These are phyloP conservation scores for Marmota monax DNA, from an alignment of 2,113 vertebrate genomes.

Conservation along the genomic window DNA sequence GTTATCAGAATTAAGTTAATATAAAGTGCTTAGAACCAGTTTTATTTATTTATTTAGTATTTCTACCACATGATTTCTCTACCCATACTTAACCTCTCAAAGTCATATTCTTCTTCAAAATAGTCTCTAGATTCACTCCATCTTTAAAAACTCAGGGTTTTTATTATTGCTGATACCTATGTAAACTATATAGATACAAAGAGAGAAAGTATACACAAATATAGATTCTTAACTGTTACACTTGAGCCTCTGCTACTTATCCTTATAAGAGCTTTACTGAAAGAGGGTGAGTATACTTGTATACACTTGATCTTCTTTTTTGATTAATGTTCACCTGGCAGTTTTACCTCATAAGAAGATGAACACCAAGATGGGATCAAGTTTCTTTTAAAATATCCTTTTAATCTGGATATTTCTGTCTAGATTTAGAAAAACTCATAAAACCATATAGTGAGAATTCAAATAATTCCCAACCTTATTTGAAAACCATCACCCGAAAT, in stretches of 20 bases:
- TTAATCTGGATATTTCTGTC: neutral
- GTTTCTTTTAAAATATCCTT: neutral
- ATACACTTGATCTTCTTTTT: constrained; percentile 22
- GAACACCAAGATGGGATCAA: neutral
- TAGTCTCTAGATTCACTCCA: neutral
- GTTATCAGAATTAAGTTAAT: neutral
- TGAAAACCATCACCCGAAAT: constrained; percentile 43
- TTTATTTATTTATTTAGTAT: neutral
- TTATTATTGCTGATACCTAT: neutral
- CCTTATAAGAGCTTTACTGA: neutral
- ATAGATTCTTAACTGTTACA: neutral
- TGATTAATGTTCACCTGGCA: neutral
- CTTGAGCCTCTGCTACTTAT: neutral
- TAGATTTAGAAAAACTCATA: constrained; percentile 7
- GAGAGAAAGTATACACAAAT: neutral
- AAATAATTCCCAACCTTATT: neutral
- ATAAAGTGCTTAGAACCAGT: neutral
- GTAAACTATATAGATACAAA: neutral
- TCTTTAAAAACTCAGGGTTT: constrained; percentile 15
- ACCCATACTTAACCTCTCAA: neutral
- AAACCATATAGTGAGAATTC: constrained; percentile 31
- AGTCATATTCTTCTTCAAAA: neutral
- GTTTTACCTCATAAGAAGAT: neutral
- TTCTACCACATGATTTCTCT: neutral
- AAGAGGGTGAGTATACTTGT: neutral